Evolutionary conservation across 1,140 invertebrate genomes (phyloP).

Genomic region (Drosophila eugracilis): DNA sequence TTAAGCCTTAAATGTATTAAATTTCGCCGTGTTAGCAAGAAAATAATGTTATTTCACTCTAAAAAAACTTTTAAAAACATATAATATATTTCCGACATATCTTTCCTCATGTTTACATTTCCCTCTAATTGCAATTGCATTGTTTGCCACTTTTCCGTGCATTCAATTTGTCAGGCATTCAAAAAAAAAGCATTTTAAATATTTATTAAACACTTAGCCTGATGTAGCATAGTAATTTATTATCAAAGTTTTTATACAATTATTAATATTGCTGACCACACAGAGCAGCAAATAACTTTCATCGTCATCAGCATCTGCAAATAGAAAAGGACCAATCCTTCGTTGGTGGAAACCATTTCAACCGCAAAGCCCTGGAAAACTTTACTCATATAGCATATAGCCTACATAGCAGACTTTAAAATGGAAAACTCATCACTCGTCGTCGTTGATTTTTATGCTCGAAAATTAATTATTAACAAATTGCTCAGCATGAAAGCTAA

Average conservation of each 20-base stretch:
- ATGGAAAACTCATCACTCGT: conserved; percentile 3
- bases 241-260: background rate
- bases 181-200: conserved; percentile 8
- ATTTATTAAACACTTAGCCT: conserved; percentile 18
- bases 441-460: conserved; percentile 18
- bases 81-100: no score
- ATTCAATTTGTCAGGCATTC: background rate
- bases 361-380: background rate
- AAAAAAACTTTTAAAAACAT: no score
- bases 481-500: conserved; percentile 38
- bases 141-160: background rate
- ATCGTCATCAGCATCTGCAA: background rate
- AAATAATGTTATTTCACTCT: no score
- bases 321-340: conserved; percentile 12
- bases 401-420: no score
- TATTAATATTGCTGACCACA: background rate
- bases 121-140: background rate
- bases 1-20: background rate
- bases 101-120: background rate
- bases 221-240: conserved; percentile 11
- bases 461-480: conserved; percentile 55
- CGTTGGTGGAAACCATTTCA: background rate
- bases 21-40: no score
- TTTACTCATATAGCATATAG: background rate
- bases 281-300: conserved; percentile 4